Evolutionary conservation across 2,888 invertebrate genomes (phyloP).

Genomic region (Mesoligia furuncula): DNA sequence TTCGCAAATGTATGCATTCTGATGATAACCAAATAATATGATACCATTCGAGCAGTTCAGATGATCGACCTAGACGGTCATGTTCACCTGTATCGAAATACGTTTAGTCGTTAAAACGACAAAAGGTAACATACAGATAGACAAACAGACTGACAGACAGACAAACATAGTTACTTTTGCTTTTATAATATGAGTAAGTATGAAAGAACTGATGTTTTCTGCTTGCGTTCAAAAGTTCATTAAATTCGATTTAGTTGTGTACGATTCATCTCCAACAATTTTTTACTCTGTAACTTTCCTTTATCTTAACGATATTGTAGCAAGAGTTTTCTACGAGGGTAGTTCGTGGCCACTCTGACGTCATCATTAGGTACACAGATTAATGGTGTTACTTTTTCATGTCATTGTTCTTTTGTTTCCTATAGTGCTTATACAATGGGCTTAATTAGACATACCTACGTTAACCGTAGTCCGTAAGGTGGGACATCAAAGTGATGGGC

Average conservation of each 20-base stretch:
- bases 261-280: not conserved
- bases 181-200: not conserved
- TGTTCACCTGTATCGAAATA: too few relatives aligned
- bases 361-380: conserved; percentile 34
- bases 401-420: conserved; percentile 32
- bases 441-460: conserved; percentile 30
- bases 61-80: too few relatives aligned
- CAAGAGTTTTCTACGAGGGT: not conserved
- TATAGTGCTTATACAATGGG: conserved; percentile 18
- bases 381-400: conserved; percentile 33
- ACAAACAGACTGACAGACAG: not conserved
- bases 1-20: too few relatives aligned
- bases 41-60: too few relatives aligned
- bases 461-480: conserved; percentile 22
- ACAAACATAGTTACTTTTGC: not conserved
- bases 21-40: too few relatives aligned
- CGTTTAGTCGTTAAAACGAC: too few relatives aligned
- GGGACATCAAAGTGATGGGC: not conserved
- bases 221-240: not conserved
- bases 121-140: too few relatives aligned
- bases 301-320: not conserved
- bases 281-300: too few relatives aligned
- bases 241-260: not conserved
- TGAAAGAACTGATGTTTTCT: too few relatives aligned
- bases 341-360: conserved; percentile 1